Evolutionary conservation across 2,888 invertebrate genomes (phyloP).

Genomic region (Troides helena): DNA sequence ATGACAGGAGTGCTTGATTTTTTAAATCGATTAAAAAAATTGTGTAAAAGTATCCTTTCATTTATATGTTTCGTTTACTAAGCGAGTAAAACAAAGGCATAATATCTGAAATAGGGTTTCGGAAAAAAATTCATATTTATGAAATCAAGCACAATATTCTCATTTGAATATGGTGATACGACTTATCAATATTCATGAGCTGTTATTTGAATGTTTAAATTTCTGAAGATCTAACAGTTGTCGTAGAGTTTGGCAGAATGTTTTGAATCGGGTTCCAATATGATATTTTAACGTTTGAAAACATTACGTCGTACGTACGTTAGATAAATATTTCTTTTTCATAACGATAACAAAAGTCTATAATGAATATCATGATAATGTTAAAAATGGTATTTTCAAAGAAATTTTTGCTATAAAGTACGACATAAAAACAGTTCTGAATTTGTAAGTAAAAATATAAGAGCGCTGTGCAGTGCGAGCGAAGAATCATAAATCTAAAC

Average conservation of each 20-base stretch:
- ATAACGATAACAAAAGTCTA: background rate
- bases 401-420: too few relatives aligned
- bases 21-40: too few relatives aligned
- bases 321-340: background rate
- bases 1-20: too few relatives aligned
- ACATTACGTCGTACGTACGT: background rate
- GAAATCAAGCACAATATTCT: too few relatives aligned
- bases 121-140: too few relatives aligned
- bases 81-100: too few relatives aligned
- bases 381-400: too few relatives aligned
- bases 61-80: too few relatives aligned
- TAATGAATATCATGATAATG: background rate
- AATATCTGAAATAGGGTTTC: too few relatives aligned
- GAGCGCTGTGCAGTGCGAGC: background rate
- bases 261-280: background rate
- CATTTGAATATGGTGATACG: background rate
- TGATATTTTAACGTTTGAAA: background rate
- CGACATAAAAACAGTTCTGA: too few relatives aligned
- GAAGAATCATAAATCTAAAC: constrained; percentile 5
- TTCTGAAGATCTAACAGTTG: background rate
- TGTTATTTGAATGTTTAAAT: background rate
- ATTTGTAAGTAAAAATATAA: background rate
- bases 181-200: background rate
- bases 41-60: too few relatives aligned
- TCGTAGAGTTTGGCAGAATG: background rate